Conservation (phyloP, 2,888 invertebrate genomes). For the Ormyrus thymus region DNA sequence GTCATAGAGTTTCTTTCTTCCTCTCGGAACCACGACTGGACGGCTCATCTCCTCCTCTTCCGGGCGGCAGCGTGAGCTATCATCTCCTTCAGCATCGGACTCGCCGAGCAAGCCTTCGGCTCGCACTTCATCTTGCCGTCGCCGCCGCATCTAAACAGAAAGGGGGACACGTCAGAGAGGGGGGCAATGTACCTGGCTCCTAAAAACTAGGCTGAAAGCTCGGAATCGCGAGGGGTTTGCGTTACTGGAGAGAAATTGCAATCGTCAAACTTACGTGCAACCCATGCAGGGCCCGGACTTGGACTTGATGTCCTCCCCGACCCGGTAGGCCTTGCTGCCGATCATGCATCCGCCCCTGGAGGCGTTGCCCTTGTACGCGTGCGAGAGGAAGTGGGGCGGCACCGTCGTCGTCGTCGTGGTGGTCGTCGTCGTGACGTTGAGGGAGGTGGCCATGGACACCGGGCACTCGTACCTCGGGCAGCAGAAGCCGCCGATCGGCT, state of each 20-base stretch:
- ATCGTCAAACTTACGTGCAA: constrained; percentile 87
- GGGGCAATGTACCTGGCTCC: no score
- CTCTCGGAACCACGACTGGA: constrained; percentile 44
- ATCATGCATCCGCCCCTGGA: constrained; percentile 89
- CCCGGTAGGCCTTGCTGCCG: constrained; percentile 88
- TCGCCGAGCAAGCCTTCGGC: constrained; percentile 91
- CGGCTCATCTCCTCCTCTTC: constrained; percentile 83
- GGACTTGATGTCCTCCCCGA: constrained; percentile 89
- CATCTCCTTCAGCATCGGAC: constrained; percentile 93
- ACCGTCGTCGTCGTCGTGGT: constrained; percentile 90
- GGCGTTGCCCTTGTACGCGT: constrained; percentile 86
- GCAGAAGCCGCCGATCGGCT: constrained; percentile 94
- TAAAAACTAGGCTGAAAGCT: no score
- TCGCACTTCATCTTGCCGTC: constrained; percentile 97
- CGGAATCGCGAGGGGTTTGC: no score
- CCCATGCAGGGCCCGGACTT: constrained; percentile 95
- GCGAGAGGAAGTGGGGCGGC: constrained; percentile 88
- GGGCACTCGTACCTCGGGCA: constrained; percentile 96
- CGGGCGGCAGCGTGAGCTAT: constrained; percentile 88
- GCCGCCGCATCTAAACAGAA: constrained; percentile 85
- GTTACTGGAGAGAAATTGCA: no score
- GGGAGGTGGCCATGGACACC: constrained; percentile 88
- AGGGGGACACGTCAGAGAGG: no score
- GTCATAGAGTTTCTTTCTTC: constrained; percentile 53
- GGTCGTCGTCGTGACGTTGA: constrained; percentile 90